phyloP scores from a whole-genome alignment of 2,113 vertebrate species.

The Cyprinodon variegatus region DNA sequence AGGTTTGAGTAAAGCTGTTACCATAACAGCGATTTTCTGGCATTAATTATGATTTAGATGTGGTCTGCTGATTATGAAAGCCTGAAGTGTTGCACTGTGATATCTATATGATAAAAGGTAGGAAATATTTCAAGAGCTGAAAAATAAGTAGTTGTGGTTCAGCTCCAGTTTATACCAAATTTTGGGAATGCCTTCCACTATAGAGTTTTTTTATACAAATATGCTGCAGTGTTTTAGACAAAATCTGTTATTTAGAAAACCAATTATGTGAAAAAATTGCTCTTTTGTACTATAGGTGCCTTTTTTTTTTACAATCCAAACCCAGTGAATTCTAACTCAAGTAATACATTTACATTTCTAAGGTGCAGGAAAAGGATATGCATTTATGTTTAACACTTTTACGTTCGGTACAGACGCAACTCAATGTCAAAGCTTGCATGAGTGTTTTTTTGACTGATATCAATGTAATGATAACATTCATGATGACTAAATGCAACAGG shows the following conservation, averaged over 20 bases:
- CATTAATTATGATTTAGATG: slow-evolving; percentile 5
- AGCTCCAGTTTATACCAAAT: background rate
- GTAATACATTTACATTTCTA: slow-evolving; percentile 32
- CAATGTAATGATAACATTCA: slow-evolving; percentile 66
- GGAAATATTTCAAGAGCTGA: background rate
- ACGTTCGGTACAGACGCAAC: slow-evolving; percentile 31
- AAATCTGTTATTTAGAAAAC: background rate
- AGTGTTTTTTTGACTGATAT: slow-evolving; percentile 56
- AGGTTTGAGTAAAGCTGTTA: background rate
- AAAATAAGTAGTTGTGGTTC: background rate
- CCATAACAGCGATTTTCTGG: background rate
- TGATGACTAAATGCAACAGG: slow-evolving; percentile 42
- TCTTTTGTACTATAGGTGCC: slow-evolving; percentile 7
- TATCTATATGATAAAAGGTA: background rate
- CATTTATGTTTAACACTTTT: slow-evolving; percentile 13
- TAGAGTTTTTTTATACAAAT: background rate
- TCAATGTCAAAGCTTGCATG: slow-evolving; percentile 41
- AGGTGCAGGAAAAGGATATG: slow-evolving; percentile 49
- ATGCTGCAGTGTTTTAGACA: background rate
- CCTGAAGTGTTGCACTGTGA: background rate
- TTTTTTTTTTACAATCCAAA: slow-evolving; percentile 13
- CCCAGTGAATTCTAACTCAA: slow-evolving; percentile 1
- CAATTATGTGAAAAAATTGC: slow-evolving; percentile 3
- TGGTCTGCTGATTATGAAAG: background rate
- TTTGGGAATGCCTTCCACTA: slow-evolving; percentile 15